Evolutionary conservation across 2,113 vertebrate species (phyloP), one percentile per base, ranked within the genome.

Genomic region (Recurvirostra avosetta): DNA sequence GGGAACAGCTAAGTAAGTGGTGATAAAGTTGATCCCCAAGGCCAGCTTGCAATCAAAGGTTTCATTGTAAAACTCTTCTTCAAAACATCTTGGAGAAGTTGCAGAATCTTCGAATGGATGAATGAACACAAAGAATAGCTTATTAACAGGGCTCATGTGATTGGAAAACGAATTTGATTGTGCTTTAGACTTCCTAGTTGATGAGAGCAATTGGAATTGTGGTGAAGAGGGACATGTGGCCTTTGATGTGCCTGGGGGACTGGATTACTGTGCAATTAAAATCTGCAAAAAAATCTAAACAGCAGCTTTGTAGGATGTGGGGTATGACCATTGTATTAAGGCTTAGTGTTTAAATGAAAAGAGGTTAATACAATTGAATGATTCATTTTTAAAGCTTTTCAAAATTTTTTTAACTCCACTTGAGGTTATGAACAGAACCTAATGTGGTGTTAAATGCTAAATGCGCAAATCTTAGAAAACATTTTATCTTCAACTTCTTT

Each of bases 161-260:
- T 97, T 98, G 98, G 98, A 99, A 98, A 99, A 98, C 98, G 99
- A 98, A 99, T 99, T 95, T 98, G 97, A 98, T 98, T 97, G 85
- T 97, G 94, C 96, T 98, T 98, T 98, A 97, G 98, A 98, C 96
- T 97, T 97, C 61, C 95, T 95, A 88, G 96, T 87, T 96, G 97
- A 97, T 98, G 96, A 97, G 91, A 97, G 95, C 94, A 94, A 97
- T 98, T 98, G 97, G 98, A 98, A 98, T 97, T 93, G 85, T 91
- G 88, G 87, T 84, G 72, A 94, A 97, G 95, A 91, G 79, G 88
- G 67, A 78, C 88, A 86, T 53, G 77, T 92, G 92, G 93, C 91
- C 97, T 98, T 98, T 97, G 94, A 98, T 97, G 97, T 97, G 77
- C 94, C 85, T 95, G 79, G 56, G 92, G 90, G 95, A 96, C 90